These are phyloP conservation scores for Bellardia pandia DNA, from an alignment of 2,888 invertebrate genomes.

Conservation along the genomic window DNA sequence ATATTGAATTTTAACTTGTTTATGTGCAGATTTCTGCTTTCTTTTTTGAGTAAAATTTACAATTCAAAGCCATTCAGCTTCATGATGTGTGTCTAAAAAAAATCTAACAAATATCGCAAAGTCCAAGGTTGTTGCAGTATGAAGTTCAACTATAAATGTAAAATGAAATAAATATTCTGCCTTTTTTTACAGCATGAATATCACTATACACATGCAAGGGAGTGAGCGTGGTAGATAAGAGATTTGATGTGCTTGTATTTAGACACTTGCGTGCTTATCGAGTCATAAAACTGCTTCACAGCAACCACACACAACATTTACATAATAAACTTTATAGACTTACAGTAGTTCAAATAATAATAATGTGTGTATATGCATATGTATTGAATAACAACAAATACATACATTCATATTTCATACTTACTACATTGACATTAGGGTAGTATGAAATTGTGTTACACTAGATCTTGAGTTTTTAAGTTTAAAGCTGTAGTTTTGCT, in stretches of 20 bases:
- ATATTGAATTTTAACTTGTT: no score
- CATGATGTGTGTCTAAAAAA: slow-evolving; percentile 44
- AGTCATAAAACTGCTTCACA: slow-evolving; percentile 53
- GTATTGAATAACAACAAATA: slow-evolving; percentile 7
- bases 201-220: neutral
- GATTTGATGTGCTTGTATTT: neutral
- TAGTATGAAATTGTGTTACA: no score
- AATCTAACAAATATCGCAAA: slow-evolving; percentile 35
- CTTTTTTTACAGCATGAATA: slow-evolving; percentile 12
- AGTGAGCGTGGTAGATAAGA: neutral
- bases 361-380: neutral
- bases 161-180: slow-evolving; percentile 15
- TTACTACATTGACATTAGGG: neutral
- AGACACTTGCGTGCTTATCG: slow-evolving; percentile 35
- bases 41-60: slow-evolving; percentile 28
- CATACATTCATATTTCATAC: neutral
- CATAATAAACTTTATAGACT: slow-evolving; percentile 37
- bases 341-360: neutral
- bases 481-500: no score
- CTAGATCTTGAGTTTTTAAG: no score
- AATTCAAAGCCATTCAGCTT: slow-evolving; percentile 53
- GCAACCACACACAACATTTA: slow-evolving; percentile 44
- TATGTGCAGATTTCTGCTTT: neutral
- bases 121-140: slow-evolving; percentile 46
- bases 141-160: slow-evolving; percentile 52